Percentiles rank a stretch among this genome's conserved stretches.
phyloP scores from a whole-genome alignment of 2,888 invertebrate species.

The Gymnoscelis rufifasciata region DNA sequence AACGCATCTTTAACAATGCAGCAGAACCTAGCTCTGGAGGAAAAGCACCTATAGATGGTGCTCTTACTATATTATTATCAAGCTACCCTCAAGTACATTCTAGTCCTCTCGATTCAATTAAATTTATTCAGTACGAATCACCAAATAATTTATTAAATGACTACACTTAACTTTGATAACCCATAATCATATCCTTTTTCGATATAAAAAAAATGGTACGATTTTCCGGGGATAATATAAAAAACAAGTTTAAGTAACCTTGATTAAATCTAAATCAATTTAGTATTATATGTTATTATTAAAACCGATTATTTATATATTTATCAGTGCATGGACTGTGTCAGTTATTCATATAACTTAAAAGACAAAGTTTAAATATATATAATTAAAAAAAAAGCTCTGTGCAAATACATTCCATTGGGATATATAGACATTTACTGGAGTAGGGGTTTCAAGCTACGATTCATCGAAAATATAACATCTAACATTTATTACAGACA shows the following conservation, averaged over 20 bases:
- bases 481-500: constrained; percentile 5
- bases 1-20: too few relatives aligned
- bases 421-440: constrained; percentile 20
- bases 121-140: too few relatives aligned
- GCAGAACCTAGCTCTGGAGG: too few relatives aligned
- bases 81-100: too few relatives aligned
- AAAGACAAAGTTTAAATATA: not conserved
- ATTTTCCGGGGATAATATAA: constrained; percentile 6
- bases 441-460: constrained; percentile 20
- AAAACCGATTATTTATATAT: too few relatives aligned
- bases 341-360: too few relatives aligned
- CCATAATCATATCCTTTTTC: constrained; percentile 14
- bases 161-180: not conserved
- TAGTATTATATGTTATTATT: not conserved
- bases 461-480: constrained; percentile 13
- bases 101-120: too few relatives aligned
- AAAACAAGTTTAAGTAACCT: not conserved
- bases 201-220: not conserved
- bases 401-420: constrained; percentile 21
- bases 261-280: not conserved
- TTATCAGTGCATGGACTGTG: too few relatives aligned
- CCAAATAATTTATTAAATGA: too few relatives aligned
- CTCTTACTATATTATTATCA: too few relatives aligned
- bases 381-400: constrained; percentile 18
- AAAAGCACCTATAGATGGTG: too few relatives aligned